A percentile compares a stretch with the other conserved stretches of the same genome.
Evolutionary conservation across 2,888 invertebrate genomes (phyloP).

Genomic region (Nomada flava): DNA sequence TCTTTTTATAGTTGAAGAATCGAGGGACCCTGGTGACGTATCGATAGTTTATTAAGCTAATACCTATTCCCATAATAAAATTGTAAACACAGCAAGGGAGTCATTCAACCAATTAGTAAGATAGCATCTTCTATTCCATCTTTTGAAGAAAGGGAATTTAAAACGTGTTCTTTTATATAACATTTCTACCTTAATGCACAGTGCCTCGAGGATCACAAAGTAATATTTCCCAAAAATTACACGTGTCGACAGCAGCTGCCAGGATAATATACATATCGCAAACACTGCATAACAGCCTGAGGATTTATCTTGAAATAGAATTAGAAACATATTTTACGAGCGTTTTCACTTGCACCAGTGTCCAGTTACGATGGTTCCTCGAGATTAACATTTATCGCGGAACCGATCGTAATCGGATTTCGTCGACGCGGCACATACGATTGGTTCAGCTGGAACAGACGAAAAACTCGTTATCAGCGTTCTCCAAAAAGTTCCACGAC

Average conservation of each 20-base stretch:
- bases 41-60: too few relatives aligned
- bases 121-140: background rate
- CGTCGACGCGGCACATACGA: constrained; percentile 44
- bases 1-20: too few relatives aligned
- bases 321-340: constrained; percentile 17
- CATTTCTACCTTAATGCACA: background rate
- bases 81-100: too few relatives aligned
- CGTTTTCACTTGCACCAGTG: constrained; percentile 35
- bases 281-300: background rate
- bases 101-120: background rate
- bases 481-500: constrained; percentile 59
- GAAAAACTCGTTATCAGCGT: constrained; percentile 59
- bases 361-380: constrained; percentile 14
- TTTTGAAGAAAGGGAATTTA: background rate
- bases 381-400: constrained; percentile 55
- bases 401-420: constrained; percentile 35
- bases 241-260: background rate
- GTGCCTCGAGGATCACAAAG: background rate
- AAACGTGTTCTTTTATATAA: background rate
- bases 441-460: constrained; percentile 17
- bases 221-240: background rate
- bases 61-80: too few relatives aligned
- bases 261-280: background rate
- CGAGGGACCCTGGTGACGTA: too few relatives aligned
- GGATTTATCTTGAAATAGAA: background rate